Percentiles rank a stretch among this genome's conserved stretches.
Evolutionary conservation across 2,888 invertebrate genomes (phyloP).

Genomic region (Lasioglossum vierecki): DNA sequence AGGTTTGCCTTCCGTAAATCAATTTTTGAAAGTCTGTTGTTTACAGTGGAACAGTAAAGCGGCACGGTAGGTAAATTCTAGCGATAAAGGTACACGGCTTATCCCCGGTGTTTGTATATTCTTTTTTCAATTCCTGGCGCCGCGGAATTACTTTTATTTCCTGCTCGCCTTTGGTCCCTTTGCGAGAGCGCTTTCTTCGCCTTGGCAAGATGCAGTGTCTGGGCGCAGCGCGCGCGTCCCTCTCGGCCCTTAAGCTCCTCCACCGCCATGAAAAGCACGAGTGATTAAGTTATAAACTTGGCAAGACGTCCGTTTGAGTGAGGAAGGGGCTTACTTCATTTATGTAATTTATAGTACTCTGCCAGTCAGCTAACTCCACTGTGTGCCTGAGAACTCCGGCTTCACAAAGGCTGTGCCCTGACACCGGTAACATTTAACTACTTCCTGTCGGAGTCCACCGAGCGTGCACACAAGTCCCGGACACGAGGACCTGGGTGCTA

Average conservation of each 20-base stretch:
- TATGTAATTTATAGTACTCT: constrained; percentile 80
- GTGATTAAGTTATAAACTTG: constrained; percentile 81
- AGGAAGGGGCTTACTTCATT: constrained; percentile 78
- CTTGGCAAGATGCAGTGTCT: constrained; percentile 37
- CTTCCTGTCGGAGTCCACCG: constrained; percentile 71
- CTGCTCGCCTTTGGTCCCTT: background rate
- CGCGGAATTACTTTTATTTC: constrained; percentile 10
- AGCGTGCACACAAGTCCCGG: constrained; percentile 53
- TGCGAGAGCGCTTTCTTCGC: constrained; percentile 28
- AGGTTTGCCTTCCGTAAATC: background rate
- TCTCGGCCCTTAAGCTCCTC: constrained; percentile 50
- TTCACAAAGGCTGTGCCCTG: constrained; percentile 71
- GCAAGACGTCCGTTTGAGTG: constrained; percentile 76
- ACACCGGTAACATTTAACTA: constrained; percentile 78
- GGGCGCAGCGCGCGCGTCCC: background rate
- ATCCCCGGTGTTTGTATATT: background rate
- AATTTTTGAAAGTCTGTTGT: background rate
- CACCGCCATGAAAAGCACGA: constrained; percentile 64
- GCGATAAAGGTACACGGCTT: background rate
- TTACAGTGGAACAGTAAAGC: background rate
- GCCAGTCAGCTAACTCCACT: constrained; percentile 71
- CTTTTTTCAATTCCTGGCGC: constrained; percentile 15
- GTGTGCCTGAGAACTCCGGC: constrained; percentile 59
- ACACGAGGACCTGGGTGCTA: constrained; percentile 31
- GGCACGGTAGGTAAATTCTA: background rate